Conservation (phyloP, 2,888 invertebrate species). For the Aphidoletes aphidimyza region DNA sequence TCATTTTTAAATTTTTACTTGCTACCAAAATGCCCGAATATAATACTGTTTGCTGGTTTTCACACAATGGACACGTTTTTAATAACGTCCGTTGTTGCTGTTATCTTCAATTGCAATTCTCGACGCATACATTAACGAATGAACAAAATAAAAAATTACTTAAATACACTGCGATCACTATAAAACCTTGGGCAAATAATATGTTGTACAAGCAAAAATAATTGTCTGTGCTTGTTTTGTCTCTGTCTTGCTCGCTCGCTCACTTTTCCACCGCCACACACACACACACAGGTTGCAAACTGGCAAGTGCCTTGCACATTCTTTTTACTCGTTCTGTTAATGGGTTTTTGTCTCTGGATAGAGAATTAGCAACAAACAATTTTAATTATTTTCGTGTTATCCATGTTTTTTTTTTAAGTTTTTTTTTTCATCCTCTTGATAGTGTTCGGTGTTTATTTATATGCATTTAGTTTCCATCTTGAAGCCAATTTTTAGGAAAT, state of each 20-base stretch:
- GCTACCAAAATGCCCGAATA: not conserved
- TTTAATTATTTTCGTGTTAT: conserved; percentile 36
- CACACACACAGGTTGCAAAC: not conserved
- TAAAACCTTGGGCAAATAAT: conserved; percentile 18
- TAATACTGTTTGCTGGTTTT: not conserved
- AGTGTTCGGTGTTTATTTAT: not conserved
- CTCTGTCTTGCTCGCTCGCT: not conserved
- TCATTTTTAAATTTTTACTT: not conserved
- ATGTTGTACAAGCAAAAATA: not conserved
- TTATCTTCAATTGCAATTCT: not conserved
- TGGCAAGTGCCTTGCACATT: not conserved
- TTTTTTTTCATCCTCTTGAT: not conserved
- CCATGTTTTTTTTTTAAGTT: too few species aligned
- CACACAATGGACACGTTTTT: not conserved
- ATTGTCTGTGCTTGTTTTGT: not conserved
- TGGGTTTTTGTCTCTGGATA: not conserved
- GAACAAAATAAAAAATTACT: not conserved
- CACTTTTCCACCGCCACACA: not conserved
- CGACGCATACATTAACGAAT: not conserved
- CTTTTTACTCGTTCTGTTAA: not conserved
- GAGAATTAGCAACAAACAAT: not conserved
- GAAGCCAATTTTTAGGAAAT: not conserved
- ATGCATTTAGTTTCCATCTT: not conserved
- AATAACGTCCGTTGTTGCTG: not conserved
- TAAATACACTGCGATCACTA: not conserved